Base-by-base conservation (phyloP, 2,888 invertebrate genomes). In the Drosophila phalerata region DNA sequence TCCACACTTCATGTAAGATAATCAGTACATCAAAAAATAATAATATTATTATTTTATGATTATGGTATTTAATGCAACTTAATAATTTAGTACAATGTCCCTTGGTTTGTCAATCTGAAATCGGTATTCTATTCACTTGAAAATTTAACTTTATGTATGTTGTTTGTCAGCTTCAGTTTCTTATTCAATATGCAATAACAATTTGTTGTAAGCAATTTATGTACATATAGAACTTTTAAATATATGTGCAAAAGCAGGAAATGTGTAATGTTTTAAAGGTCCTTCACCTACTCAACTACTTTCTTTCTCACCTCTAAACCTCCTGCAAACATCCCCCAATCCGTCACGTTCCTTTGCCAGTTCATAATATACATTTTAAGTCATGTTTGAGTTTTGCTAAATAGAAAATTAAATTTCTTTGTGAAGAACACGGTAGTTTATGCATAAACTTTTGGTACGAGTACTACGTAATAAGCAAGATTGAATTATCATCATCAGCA, bases 331-430 rank as follows among this genome's bases (percentile, higher is more conserved):
- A 51, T 22, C 15, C 34, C 19, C n/a, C 17, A n/a, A 56, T 32
- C 38, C 43, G 17, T 43, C 13, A n/a, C 47, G n/a, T 28, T 38
- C 42, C 40, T 22, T 22, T 32, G 58, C 38, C 30, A 60, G 56
- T 55, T 53, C 52, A 25, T 22, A 45, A 32, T 67, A 32, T 67
- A 73, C 9, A 53, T 67, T 67, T 77, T 67, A 74, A 62, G 68
- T 67, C 77, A 55, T 73, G 48, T 67, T 77, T 62, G 66, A 73
- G 62, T 73, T 75, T 73, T 64, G 63, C 64, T 69, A 57, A 55
- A 78, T 69, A 74, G 75, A 69, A 78, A 74, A 74, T 78, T 55
- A 10, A 61, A 69, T 57, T 34, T 61, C 52, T 42, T 22, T 57
- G 48, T 66, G 30, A 53, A 69, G 40, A 60, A 60, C 63, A 70